A percentile compares a stretch with the other conserved stretches of the same genome.
These are phyloP conservation scores for Microctenopoma steveboyesi DNA, from an alignment of 2,797 vertebrate genomes.

Conservation along the genomic window DNA sequence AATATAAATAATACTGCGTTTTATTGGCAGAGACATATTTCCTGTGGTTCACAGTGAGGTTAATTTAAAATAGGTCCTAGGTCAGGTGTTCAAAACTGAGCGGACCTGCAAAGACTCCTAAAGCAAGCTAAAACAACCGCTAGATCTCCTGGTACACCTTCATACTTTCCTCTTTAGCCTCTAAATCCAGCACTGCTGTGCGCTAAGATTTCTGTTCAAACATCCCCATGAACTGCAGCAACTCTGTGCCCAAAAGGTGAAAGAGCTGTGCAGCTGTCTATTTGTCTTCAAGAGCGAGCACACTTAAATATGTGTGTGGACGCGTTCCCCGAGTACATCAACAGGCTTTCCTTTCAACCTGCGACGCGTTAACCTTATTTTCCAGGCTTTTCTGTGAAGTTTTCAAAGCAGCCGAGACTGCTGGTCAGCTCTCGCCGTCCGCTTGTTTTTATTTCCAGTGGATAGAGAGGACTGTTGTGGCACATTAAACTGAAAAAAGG, in stretches of 20 bases:
- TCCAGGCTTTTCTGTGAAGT: slow-evolving; percentile 58
- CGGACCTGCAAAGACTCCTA: background rate
- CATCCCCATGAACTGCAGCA: slow-evolving; percentile 21
- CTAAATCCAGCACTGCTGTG: slow-evolving; percentile 4
- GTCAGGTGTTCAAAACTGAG: background rate
- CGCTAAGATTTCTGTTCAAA: slow-evolving; percentile 27
- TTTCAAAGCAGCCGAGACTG: slow-evolving; percentile 57
- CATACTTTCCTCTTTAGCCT: background rate
- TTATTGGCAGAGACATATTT: slow-evolving; percentile 14
- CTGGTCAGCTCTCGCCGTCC: slow-evolving; percentile 64
- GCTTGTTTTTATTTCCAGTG: slow-evolving; percentile 72
- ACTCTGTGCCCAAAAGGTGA: slow-evolving; percentile 35
- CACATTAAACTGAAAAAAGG: slow-evolving; percentile 45
- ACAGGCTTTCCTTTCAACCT: slow-evolving; percentile 72
- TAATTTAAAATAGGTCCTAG: slow-evolving; percentile 4
- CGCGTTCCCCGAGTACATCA: slow-evolving; percentile 47
- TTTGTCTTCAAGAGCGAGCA: slow-evolving; percentile 37
- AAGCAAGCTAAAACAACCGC: background rate
- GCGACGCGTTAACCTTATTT: slow-evolving; percentile 69
- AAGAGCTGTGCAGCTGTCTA: slow-evolving; percentile 21
- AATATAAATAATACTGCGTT: slow-evolving; percentile 44
- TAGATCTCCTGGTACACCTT: slow-evolving; percentile 17
- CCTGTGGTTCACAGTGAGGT: background rate
- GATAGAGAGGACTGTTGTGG: slow-evolving; percentile 73
- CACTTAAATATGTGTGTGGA: slow-evolving; percentile 26